A percentile compares a stretch with the other conserved stretches of the same genome.
Evolutionary conservation across 2,888 invertebrate species (phyloP).

Genomic region (Nysson spinosus): DNA sequence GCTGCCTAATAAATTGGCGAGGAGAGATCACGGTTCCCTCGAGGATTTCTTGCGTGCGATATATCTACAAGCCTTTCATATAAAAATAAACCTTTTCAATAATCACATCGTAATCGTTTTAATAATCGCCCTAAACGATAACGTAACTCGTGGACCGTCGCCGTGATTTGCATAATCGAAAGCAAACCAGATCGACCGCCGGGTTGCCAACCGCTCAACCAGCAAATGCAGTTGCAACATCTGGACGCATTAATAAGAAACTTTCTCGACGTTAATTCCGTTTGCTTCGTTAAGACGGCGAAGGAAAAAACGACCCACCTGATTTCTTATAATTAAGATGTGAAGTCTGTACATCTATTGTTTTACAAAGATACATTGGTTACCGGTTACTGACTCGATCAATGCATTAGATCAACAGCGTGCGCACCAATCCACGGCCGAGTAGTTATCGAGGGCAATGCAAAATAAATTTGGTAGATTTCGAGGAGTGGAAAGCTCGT

Average conservation of each 20-base stretch:
- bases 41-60: too few species aligned
- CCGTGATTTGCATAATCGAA: slow-evolving; percentile 54
- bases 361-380: too few species aligned
- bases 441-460: too few species aligned
- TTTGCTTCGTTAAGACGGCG: slow-evolving; percentile 35
- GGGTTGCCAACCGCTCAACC: slow-evolving; percentile 7
- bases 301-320: too few species aligned
- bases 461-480: slow-evolving; percentile 18
- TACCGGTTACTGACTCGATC: too few species aligned
- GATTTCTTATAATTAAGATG: too few species aligned
- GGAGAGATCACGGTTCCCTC: neutral
- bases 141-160: slow-evolving; percentile 17
- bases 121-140: slow-evolving; percentile 36
- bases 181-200: slow-evolving; percentile 14
- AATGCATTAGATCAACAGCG: too few species aligned
- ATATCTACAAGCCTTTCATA: too few species aligned
- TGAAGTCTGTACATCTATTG: too few species aligned
- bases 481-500: slow-evolving; percentile 12
- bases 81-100: neutral
- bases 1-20: too few species aligned
- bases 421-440: too few species aligned
- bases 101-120: slow-evolving; percentile 25
- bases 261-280: slow-evolving; percentile 63
- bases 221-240: slow-evolving; percentile 41
- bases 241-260: slow-evolving; percentile 67